Evolutionary conservation across 2,113 vertebrate species (phyloP).

Genomic region (Phodopus roborovskii): DNA sequence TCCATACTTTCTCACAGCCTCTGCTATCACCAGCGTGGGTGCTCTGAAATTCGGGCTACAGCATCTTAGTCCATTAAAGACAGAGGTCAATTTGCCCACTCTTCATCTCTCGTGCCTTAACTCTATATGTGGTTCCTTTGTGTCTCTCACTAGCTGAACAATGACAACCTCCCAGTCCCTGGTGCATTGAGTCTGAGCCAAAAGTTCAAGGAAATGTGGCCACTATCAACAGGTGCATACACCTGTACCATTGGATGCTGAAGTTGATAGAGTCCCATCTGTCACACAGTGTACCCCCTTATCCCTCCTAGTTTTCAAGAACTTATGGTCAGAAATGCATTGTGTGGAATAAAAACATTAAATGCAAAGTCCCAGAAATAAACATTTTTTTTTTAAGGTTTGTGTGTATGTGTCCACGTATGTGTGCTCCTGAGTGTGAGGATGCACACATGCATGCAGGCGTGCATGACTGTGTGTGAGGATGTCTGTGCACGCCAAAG

Average conservation of each 20-base stretch:
- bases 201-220: neutral
- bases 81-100: accelerated
- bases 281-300: neutral
- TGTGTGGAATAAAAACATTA: neutral
- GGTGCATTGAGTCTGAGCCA: accelerated
- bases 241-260: accelerated
- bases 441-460: neutral
- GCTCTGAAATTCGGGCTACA: too few relatives aligned
- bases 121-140: accelerated
- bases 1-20: neutral
- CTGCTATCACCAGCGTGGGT: accelerated
- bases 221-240: accelerated
- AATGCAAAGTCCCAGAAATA: neutral
- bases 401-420: neutral
- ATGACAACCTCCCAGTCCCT: accelerated
- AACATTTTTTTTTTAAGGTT: neutral
- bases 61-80: neutral
- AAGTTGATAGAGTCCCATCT: accelerated
- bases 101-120: accelerated
- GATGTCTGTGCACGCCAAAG: neutral
- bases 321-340: neutral
- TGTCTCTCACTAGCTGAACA: accelerated
- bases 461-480: neutral
- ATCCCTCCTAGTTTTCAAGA: neutral
- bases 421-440: neutral